Percentiles rank a stretch among this genome's conserved stretches.
These are phyloP conservation scores for Pluvianellus socialis DNA, from an alignment of 2,113 vertebrate species.

Conservation along the genomic window DNA sequence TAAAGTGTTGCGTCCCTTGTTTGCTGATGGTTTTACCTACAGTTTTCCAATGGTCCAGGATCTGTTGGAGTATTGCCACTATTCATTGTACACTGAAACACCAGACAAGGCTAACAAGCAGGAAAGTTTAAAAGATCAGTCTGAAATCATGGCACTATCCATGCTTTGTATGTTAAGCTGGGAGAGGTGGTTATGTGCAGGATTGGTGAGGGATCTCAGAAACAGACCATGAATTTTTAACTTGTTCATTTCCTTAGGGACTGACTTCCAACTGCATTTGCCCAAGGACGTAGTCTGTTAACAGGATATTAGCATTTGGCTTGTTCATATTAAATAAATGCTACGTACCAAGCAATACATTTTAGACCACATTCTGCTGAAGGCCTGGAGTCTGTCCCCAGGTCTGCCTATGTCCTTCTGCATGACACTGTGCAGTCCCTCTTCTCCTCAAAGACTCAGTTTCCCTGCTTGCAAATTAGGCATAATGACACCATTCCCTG, in stretches of 20 bases:
- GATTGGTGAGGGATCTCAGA: not conserved
- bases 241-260: not conserved
- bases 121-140: not conserved
- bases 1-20: not conserved
- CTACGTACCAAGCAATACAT: not conserved
- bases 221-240: not conserved
- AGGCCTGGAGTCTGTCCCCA: not conserved
- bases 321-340: not conserved
- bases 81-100: not conserved
- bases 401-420: not conserved
- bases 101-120: not conserved
- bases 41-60: not conserved
- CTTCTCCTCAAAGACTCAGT: not conserved
- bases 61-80: not conserved
- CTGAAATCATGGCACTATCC: not conserved
- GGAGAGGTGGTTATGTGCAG: not conserved
- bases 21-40: not conserved
- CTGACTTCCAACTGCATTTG: not conserved
- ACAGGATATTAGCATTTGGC: not conserved
- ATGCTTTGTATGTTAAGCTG: not conserved
- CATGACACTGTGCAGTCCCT: not conserved
- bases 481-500: not conserved
- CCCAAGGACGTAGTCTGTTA: not conserved
- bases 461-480: not conserved
- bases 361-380: not conserved